These are phyloP conservation scores for Philopotamus ludificatus DNA, from an alignment of 1,140 invertebrate species.

Conservation along the genomic window DNA sequence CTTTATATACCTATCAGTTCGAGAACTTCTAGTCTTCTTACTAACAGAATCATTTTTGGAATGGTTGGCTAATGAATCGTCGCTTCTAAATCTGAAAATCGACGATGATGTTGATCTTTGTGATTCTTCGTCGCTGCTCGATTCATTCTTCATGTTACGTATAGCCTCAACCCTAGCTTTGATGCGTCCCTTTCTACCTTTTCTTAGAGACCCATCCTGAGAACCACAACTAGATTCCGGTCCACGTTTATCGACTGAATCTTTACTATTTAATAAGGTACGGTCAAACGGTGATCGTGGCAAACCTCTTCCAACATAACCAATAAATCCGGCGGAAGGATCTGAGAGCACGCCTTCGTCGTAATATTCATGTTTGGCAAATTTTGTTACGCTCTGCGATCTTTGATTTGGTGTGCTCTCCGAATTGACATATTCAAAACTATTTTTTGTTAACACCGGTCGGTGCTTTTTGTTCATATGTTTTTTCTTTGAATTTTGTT, in stretches of 20 bases:
- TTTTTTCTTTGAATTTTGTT: slow-evolving; percentile 53
- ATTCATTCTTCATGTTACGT: slow-evolving; percentile 61
- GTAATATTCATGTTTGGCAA: slow-evolving; percentile 47
- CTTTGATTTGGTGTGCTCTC: slow-evolving; percentile 47
- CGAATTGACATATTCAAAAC: slow-evolving; percentile 58
- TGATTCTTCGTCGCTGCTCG: slow-evolving; percentile 73
- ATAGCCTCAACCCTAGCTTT: slow-evolving; percentile 67
- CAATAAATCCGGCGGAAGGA: slow-evolving; percentile 55
- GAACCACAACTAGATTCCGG: slow-evolving; percentile 51
- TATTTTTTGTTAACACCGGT: slow-evolving; percentile 46
- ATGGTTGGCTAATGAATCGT: slow-evolving; percentile 61
- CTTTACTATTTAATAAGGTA: slow-evolving; percentile 28
- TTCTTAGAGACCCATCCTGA: slow-evolving; percentile 56
- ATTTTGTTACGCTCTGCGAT: slow-evolving; percentile 53
- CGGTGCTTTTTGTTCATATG: slow-evolving; percentile 52
- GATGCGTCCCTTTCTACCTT: slow-evolving; percentile 58
- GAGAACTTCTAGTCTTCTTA: slow-evolving; percentile 60
- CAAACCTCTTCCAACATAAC: slow-evolving; percentile 50
- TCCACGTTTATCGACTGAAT: slow-evolving; percentile 42
- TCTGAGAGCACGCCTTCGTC: slow-evolving; percentile 58
- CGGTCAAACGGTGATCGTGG: slow-evolving; percentile 46
- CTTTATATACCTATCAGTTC: slow-evolving; percentile 77
- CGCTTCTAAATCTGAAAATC: slow-evolving; percentile 63
- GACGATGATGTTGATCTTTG: slow-evolving; percentile 65
- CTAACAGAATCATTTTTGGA: slow-evolving; percentile 57